Evolutionary conservation across 1,140 invertebrate species (phyloP).

Genomic region (Proales similis): DNA sequence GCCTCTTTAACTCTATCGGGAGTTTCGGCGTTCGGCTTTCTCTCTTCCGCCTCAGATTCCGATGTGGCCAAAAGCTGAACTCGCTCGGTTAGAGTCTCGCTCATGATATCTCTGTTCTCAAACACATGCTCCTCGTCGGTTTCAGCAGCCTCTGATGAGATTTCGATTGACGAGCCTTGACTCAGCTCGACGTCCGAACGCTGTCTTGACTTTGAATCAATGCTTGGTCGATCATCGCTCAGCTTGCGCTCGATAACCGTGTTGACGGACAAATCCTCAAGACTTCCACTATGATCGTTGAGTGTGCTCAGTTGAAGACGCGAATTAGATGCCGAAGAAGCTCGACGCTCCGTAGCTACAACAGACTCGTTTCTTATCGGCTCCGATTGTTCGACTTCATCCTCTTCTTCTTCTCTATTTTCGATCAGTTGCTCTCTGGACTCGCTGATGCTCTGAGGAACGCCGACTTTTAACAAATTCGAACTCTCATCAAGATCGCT

Average conservation of each 20-base stretch:
- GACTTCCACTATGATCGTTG: neutral
- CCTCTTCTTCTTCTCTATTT: too few relatives aligned
- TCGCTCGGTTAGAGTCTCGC: neutral
- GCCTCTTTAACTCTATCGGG: neutral
- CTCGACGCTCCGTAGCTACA: too few relatives aligned
- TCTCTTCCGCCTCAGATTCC: neutral
- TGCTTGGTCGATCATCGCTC: too few relatives aligned
- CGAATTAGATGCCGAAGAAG: neutral
- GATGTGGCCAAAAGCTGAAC: neutral
- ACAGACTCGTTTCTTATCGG: too few relatives aligned
- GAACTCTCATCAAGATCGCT: too few relatives aligned
- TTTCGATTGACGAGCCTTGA: neutral
- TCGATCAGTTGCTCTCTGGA: too few relatives aligned
- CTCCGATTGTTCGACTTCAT: too few relatives aligned
- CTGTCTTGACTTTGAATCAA: too few relatives aligned
- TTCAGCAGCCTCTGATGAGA: constrained; percentile 31
- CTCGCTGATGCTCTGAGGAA: too few relatives aligned
- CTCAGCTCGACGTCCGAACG: too few relatives aligned
- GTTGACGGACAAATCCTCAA: constrained; percentile 17
- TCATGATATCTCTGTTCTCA: neutral
- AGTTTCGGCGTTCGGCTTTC: neutral
- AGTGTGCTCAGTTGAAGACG: neutral
- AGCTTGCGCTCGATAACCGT: constrained; percentile 7
- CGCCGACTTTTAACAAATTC: constrained; percentile 8
- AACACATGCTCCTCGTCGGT: constrained; percentile 24